Base-by-base conservation (phyloP, 1,140 invertebrate species). In the Cyphomyrmex costatus region DNA sequence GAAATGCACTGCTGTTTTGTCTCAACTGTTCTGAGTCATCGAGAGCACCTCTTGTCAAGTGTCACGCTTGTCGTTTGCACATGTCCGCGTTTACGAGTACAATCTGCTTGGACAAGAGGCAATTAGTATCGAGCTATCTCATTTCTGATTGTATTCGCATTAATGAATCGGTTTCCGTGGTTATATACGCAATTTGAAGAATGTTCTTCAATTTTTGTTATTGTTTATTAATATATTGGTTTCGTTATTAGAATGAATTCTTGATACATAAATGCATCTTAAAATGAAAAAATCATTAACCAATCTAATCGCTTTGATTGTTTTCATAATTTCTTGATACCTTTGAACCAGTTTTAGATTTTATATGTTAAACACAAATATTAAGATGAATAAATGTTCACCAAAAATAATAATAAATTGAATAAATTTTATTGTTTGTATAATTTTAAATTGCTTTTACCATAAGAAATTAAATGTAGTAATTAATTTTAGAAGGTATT, bases 1-100 rank as follows among this genome's bases (percentile, higher is more conserved):
- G 74, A 78, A 91, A 78, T 82, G 65, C 14, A 8, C 16, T 21
- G 30, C 5, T 53, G 73, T 33, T 68, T 80, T 70, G 77, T 53
- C 36, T 42, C 21, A 58, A 78, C 4, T 27, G 19, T 65, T 51
- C 58, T 19, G 5, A 46, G 60, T 24, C 74, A 74, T 86, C 36
- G 70, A 56, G 33, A 27, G 2, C 14, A 19, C 0, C 33, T 85
- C 46, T 65, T 51, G 33, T 58, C 21, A 21, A 27, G 8, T 30
- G 33, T 7, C 30, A 36, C 19, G 2, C 27, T 78, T 49, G 60
- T 78, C 49, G 36, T 36, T 4, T 79, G 27, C n/a, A 21, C n/a
- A 79, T 33, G 19, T 14, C 10, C 4, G 77, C 14, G n/a, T 33
- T 79, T 42, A 63, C 30, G 16, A 53, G 63, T 42, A n/a, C 21